Evolutionary conservation across 2,888 invertebrate species (phyloP), one percentile per base, ranked within the genome.

Genomic region (Beris chalybata): DNA sequence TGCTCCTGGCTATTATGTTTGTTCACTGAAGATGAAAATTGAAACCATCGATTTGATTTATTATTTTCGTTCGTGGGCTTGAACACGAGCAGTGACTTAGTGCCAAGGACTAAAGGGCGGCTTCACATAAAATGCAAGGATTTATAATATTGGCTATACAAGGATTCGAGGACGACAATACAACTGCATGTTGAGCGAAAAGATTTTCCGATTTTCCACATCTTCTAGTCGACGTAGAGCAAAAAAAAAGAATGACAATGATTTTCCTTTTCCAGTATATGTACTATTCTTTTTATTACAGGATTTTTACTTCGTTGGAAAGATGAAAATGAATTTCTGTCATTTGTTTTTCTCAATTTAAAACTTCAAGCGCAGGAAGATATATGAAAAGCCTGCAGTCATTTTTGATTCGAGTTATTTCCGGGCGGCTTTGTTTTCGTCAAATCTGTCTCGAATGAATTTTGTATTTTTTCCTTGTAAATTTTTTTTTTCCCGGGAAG

Each of bases 1-100:
- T 13, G 56, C 56, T 65, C 48, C 48, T 3, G 54, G 65, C 65
- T 65, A 65, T 65, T 65, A 48, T 65, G 55, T 48, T 65, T 65
- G 65, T 53, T 65, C 65, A 56, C 38, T 56, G 48, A 56, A 65
- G 65, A 65, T 56, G 65, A 65, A 65, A 65, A 65, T 65, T 65
- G 65, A 65, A 65, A 65, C 65, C 65, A 65, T 56, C 56, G 65
- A 65, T 65, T 65, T 65, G 65, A 65, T 65, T 65, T 65, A 65
- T 65, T 56, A 56, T 65, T 55, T 47, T 55, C 38, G 2, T 43
- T 22, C 50, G n/a, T 48, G 15, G 30, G 13, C 59, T 45, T 50
- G 29, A 6, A 13, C 31, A 31, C 38, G 31, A 48, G n/a, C 9
- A 58, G 22, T 7, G 44, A 45, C 15, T 52, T 29, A 11, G 11